phyloP scores from a whole-genome alignment of 64 coral and sea anemone genomes.

The Anthopleura sola region DNA sequence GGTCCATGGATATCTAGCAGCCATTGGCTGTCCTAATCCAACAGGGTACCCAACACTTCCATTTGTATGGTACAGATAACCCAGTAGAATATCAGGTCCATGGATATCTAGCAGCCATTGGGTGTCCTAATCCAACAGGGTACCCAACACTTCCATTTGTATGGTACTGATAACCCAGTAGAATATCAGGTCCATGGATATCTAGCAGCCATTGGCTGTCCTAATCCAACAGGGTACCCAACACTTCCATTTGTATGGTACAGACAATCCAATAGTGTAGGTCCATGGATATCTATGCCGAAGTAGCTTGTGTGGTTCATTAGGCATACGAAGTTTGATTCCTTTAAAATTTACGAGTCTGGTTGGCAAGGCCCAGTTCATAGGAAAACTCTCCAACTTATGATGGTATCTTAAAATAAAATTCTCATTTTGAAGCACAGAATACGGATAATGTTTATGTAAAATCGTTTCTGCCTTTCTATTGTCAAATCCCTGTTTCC shows the following conservation, averaged over 20 bases:
- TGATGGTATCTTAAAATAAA: slow-evolving; percentile 56
- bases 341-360: slow-evolving; percentile 75
- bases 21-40: not conserved
- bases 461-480: slow-evolving; percentile 52
- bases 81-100: no score
- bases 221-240: slow-evolving; percentile 76
- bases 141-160: slow-evolving; percentile 89
- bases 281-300: slow-evolving; percentile 67
- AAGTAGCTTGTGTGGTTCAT: slow-evolving; percentile 36
- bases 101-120: slow-evolving; percentile 66
- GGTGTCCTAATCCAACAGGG: slow-evolving; percentile 35
- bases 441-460: slow-evolving; percentile 69
- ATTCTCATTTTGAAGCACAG: slow-evolving; percentile 42
- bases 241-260: slow-evolving; percentile 95
- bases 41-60: no score
- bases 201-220: slow-evolving; percentile 44
- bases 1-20: no score
- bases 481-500: slow-evolving; percentile 14
- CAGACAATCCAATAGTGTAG: slow-evolving; percentile 42
- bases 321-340: slow-evolving; percentile 54
- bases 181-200: slow-evolving; percentile 65
- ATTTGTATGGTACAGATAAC: slow-evolving; percentile 32
- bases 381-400: slow-evolving; percentile 50
- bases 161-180: slow-evolving; percentile 52
- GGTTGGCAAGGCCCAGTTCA: slow-evolving; percentile 48